A percentile compares a stretch with the other conserved stretches of the same genome.
phyloP scores from a whole-genome alignment of 2,888 invertebrate species.

The Tiphia femorata region DNA sequence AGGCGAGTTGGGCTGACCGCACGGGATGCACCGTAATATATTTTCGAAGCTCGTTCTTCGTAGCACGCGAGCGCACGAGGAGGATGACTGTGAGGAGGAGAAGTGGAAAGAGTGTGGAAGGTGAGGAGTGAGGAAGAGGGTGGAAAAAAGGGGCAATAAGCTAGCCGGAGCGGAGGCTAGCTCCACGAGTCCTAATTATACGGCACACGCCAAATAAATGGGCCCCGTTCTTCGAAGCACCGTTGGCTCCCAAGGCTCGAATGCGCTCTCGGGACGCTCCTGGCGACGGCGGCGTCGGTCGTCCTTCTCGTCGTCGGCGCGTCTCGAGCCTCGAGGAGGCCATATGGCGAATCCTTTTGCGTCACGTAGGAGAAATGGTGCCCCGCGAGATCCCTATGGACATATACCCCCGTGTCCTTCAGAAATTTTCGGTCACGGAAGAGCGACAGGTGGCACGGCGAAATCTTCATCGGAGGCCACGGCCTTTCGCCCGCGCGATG shows the following conservation, averaged over 20 bases:
- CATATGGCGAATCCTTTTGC: constrained; percentile 67
- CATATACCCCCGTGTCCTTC: constrained; percentile 40
- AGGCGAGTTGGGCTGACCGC: constrained; percentile 20
- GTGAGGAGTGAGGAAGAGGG: no score
- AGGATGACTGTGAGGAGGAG: no score
- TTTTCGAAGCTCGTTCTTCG: constrained; percentile 50
- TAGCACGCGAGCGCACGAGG: no score
- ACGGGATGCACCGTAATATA: constrained; percentile 36
- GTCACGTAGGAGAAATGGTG: no score
- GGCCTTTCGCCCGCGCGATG: background rate
- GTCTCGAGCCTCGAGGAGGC: constrained; percentile 41
- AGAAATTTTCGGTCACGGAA: constrained; percentile 32
- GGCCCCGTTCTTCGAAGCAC: constrained; percentile 57
- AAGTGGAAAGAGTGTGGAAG: no score
- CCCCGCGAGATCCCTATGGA: constrained; percentile 48
- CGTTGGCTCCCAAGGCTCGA: constrained; percentile 50
- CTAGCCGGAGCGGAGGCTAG: constrained; percentile 33
- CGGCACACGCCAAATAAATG: constrained; percentile 65
- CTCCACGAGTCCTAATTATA: constrained; percentile 60
- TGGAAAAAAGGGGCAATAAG: constrained; percentile 42
- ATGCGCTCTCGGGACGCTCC: no score
- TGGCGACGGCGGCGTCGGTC: no score
- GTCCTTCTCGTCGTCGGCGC: constrained; percentile 46
- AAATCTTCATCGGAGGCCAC: no score
- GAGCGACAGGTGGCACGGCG: constrained; percentile 37